These are phyloP conservation scores for Puma concolor DNA, from an alignment of 2,113 vertebrate species.

Conservation along the genomic window DNA sequence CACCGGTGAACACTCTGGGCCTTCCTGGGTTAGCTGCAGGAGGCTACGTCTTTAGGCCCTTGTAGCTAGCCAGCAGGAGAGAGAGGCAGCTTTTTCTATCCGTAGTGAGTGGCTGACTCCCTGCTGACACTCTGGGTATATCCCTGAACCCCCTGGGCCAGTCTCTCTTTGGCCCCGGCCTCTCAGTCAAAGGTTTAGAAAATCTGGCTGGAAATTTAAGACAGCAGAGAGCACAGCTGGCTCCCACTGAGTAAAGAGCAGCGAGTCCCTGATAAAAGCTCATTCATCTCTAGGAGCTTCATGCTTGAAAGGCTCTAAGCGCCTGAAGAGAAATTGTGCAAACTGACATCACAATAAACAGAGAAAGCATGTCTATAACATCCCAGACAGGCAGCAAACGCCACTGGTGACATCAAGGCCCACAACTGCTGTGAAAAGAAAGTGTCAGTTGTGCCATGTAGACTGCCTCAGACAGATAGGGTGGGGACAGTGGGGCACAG, in stretches of 20 bases:
- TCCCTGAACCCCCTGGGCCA: not conserved
- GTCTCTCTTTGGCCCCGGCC: not conserved
- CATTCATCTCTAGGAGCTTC: slow-evolving; percentile 62
- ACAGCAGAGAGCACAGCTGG: slow-evolving; percentile 22
- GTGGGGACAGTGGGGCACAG: not conserved
- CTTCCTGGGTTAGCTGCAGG: not conserved
- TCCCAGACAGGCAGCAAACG: slow-evolving; percentile 34
- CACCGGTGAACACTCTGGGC: accelerated
- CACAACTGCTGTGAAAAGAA: not conserved
- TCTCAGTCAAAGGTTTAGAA: slow-evolving; percentile 53
- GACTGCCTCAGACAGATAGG: not conserved
- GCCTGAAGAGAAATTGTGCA: slow-evolving; percentile 62
- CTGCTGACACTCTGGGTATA: not conserved
- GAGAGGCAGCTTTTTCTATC: not conserved
- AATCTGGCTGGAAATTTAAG: slow-evolving; percentile 60
- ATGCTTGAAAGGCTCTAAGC: slow-evolving; percentile 55
- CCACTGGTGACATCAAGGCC: not conserved
- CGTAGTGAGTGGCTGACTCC: not conserved
- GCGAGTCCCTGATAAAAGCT: slow-evolving; percentile 1
- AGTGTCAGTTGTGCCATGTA: not conserved
- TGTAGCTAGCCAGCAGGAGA: not conserved
- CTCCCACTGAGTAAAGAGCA: slow-evolving; percentile 5
- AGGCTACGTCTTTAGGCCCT: not conserved
- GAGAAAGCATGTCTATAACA: slow-evolving; percentile 61
- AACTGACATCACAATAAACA: slow-evolving; percentile 67